Percentiles rank a stretch among this genome's conserved stretches.
These are phyloP conservation scores for Cepaea nemoralis DNA, from an alignment of 1,140 invertebrate genomes.

Conservation along the genomic window DNA sequence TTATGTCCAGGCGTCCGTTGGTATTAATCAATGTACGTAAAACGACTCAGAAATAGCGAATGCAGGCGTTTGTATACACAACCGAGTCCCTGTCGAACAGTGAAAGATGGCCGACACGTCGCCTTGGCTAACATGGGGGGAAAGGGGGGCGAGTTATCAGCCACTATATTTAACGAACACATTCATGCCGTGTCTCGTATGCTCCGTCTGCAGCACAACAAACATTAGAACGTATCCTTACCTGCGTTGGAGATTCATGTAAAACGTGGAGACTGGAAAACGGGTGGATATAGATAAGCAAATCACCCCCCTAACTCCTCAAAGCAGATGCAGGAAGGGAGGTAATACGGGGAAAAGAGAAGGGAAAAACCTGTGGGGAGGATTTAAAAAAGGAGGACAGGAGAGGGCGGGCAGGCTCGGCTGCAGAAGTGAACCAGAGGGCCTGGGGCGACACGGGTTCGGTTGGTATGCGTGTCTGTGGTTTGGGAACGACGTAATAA, in stretches of 20 bases:
- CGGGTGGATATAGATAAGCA: not conserved
- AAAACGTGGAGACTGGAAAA: not conserved
- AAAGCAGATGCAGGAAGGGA: slow-evolving; percentile 33
- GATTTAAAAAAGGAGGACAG: not conserved
- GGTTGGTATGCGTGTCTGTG: not conserved
- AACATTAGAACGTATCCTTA: slow-evolving; percentile 11
- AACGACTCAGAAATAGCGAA: not conserved
- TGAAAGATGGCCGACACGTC: slow-evolving; percentile 33
- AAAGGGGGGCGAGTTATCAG: not conserved
- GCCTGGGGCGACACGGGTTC: not conserved
- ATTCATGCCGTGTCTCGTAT: not conserved
- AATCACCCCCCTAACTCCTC: not conserved
- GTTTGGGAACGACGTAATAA: slow-evolving; percentile 28
- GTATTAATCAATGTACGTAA: not conserved
- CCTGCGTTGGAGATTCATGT: slow-evolving; percentile 36
- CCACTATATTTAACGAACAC: not conserved
- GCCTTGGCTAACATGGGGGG: slow-evolving; percentile 8
- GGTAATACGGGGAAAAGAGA: slow-evolving; percentile 29
- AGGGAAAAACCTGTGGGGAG: slow-evolving; percentile 25
- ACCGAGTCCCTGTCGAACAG: slow-evolving; percentile 7
- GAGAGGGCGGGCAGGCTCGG: slow-evolving; percentile 2
- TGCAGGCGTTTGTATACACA: not conserved
- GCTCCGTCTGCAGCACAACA: not conserved
- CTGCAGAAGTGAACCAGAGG: slow-evolving; percentile 29
- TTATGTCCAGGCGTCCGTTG: not conserved